phyloP scores from a whole-genome alignment of 2,797 vertebrate genomes.

The Orestias chungarensis region DNA sequence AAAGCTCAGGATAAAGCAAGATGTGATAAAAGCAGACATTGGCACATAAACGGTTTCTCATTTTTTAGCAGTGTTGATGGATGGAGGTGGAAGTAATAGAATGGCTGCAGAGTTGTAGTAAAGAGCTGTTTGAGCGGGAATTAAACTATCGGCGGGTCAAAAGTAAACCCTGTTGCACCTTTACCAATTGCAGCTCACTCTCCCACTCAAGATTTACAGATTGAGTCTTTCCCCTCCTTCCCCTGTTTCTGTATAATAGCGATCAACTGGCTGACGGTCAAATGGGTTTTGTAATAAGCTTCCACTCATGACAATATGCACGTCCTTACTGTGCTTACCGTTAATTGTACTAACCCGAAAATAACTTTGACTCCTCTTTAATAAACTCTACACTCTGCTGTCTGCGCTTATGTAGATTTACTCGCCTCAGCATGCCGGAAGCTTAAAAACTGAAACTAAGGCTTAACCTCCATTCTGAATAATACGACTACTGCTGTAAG shows the following conservation, averaged over 20 bases:
- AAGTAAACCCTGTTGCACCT: constrained; percentile 64
- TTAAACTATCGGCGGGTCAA: constrained; percentile 61
- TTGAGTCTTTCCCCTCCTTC: background rate
- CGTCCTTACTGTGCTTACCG: background rate
- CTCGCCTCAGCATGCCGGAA: background rate
- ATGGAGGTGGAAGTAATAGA: constrained; percentile 36
- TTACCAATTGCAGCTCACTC: no score
- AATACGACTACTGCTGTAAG: background rate
- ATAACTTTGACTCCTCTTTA: no score
- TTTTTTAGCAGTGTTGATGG: constrained; percentile 28
- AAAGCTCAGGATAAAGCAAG: background rate
- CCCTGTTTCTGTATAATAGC: background rate
- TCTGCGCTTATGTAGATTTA: background rate
- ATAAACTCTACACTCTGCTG: background rate
- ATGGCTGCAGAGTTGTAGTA: constrained; percentile 30
- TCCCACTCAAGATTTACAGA: no score
- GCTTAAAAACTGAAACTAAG: background rate
- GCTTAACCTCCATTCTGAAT: background rate
- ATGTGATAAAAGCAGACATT: constrained; percentile 10
- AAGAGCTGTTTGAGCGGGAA: constrained; percentile 52
- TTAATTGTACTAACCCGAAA: background rate
- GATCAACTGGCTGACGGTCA: background rate
- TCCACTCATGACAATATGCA: background rate
- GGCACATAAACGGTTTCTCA: background rate
- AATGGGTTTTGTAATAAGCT: background rate